Conservation (phyloP, 2,888 invertebrate species). For the Clistopyga incitator region DNA sequence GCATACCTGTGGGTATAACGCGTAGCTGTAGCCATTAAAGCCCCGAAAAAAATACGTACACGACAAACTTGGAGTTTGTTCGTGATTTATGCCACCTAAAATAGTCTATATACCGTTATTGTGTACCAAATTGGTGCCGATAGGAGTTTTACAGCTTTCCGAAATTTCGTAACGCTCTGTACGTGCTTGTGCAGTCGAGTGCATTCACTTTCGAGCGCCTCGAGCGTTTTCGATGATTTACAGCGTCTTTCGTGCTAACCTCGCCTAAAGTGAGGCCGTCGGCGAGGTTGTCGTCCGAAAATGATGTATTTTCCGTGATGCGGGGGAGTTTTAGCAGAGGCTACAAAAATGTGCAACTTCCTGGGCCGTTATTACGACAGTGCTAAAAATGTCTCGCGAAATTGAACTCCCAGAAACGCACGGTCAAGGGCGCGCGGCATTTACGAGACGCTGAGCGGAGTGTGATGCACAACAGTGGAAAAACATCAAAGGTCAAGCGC, state of each 20-base stretch:
- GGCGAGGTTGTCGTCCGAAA: slow-evolving; percentile 28
- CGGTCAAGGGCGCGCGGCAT: slow-evolving; percentile 40
- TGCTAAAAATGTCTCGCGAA: slow-evolving; percentile 33
- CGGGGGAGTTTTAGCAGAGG: neutral
- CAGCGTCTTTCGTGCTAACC: slow-evolving; percentile 43
- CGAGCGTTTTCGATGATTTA: slow-evolving; percentile 56
- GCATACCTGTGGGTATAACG: slow-evolving; percentile 3
- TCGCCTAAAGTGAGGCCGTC: slow-evolving; percentile 46
- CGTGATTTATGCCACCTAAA: slow-evolving; percentile 49
- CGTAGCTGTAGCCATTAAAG: slow-evolving; percentile 11
- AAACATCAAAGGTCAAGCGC: slow-evolving; percentile 4
- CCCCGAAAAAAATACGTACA: slow-evolving; percentile 7
- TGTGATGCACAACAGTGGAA: slow-evolving; percentile 12
- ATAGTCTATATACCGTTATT: slow-evolving; percentile 18
- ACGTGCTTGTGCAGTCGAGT: slow-evolving; percentile 6
- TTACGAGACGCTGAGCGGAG: slow-evolving; percentile 52
- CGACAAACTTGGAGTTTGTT: slow-evolving; percentile 16
- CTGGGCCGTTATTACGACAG: slow-evolving; percentile 19
- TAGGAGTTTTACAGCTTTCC: slow-evolving; percentile 33
- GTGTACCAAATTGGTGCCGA: slow-evolving; percentile 51
- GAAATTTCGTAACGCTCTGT: slow-evolving; percentile 63
- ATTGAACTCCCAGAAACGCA: slow-evolving; percentile 35
- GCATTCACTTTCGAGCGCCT: slow-evolving; percentile 5
- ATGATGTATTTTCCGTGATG: slow-evolving; percentile 40
- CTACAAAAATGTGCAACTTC: slow-evolving; percentile 17